Percentiles rank a stretch among this genome's conserved stretches.
These are phyloP conservation scores for Girardinus metallicus DNA, from an alignment of 2,797 vertebrate species.

Conservation along the genomic window DNA sequence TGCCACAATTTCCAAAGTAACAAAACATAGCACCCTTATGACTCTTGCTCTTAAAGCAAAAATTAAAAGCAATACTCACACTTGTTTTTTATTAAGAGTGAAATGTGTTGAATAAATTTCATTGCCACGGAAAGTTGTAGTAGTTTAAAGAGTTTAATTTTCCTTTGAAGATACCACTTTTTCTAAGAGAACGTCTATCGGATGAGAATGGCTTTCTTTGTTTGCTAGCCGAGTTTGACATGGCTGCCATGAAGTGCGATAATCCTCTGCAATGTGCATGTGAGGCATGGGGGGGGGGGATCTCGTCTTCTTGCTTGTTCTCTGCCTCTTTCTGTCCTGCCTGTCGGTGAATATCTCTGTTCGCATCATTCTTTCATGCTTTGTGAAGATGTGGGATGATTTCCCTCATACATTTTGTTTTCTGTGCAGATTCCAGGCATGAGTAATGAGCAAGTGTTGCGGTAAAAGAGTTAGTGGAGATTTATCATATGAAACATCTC, in stretches of 20 bases:
- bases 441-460: slow-evolving; percentile 11
- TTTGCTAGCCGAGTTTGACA: slow-evolving; percentile 17
- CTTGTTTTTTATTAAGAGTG: not conserved
- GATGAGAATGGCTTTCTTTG: too few relatives aligned
- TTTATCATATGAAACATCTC: slow-evolving; percentile 4
- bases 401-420: slow-evolving; percentile 33
- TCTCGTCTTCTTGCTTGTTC: slow-evolving; percentile 53
- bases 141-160: not conserved
- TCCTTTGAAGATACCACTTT: not conserved
- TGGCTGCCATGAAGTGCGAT: slow-evolving; percentile 23
- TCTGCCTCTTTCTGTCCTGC: slow-evolving; percentile 47
- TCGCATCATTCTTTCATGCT: slow-evolving; percentile 26
- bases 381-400: slow-evolving; percentile 49
- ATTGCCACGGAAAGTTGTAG: not conserved
- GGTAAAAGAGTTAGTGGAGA: not conserved
- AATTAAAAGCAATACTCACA: not conserved
- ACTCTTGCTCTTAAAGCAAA: too few relatives aligned
- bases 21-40: too few relatives aligned
- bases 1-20: too few relatives aligned
- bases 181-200: not conserved
- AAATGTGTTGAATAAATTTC: not conserved
- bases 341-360: slow-evolving; percentile 31
- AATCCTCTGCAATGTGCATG: slow-evolving; percentile 65
- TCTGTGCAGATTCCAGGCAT: not conserved
- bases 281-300: slow-evolving; percentile 64